A percentile compares a stretch with the other conserved stretches of the same genome.
These are phyloP conservation scores for Brevipalpus yothersi DNA, from an alignment of 1,140 invertebrate species.

Conservation along the genomic window DNA sequence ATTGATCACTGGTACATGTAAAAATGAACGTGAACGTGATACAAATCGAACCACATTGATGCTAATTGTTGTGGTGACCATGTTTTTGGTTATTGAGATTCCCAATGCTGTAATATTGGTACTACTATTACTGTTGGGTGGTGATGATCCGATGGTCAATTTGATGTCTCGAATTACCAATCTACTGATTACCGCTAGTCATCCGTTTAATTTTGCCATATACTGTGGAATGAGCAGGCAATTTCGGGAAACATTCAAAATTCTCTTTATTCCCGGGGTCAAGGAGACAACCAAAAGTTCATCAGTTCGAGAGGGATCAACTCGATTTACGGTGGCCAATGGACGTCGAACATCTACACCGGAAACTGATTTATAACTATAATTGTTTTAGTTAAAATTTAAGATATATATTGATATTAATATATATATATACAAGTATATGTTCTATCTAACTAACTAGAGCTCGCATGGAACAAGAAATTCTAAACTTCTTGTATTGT, in stretches of 20 bases:
- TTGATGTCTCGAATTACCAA: conserved; percentile 61
- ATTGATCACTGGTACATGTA: conserved; percentile 26
- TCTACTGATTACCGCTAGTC: conserved; percentile 68
- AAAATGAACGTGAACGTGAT: conserved; percentile 23
- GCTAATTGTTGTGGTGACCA: conserved; percentile 78
- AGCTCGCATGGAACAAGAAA: too few relatives aligned
- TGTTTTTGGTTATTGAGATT: conserved; percentile 70
- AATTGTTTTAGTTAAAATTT: neutral
- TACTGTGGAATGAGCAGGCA: conserved; percentile 84
- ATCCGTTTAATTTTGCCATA: conserved; percentile 81
- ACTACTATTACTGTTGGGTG: conserved; percentile 50
- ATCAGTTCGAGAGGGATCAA: conserved; percentile 35
- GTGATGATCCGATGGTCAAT: conserved; percentile 44
- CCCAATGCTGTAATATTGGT: conserved; percentile 64
- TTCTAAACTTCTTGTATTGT: too few relatives aligned
- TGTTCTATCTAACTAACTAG: too few relatives aligned
- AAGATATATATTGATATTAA: too few relatives aligned
- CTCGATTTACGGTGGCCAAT: conserved; percentile 46
- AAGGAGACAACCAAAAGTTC: conserved; percentile 23
- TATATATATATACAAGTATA: too few relatives aligned
- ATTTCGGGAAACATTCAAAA: conserved; percentile 76
- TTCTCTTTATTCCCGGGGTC: conserved; percentile 33
- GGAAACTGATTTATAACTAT: conserved; percentile 46
- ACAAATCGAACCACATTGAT: conserved; percentile 77
- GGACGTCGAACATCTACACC: conserved; percentile 51